Base-by-base conservation (phyloP, 2,888 invertebrate species). In the Nemurella pictetii region DNA sequence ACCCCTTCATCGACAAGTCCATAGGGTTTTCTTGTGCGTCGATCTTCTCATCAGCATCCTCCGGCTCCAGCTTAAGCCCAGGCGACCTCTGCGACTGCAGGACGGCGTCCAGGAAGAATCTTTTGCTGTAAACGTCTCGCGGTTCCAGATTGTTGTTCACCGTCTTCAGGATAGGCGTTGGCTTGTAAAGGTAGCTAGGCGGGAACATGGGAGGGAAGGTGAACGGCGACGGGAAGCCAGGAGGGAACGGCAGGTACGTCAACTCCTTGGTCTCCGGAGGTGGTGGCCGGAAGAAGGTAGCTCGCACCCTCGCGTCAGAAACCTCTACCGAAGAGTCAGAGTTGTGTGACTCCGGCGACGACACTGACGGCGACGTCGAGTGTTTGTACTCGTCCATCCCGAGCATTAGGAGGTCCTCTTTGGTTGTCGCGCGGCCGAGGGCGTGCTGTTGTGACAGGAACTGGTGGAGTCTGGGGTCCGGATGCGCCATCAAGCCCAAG, bases 271-370 rank as follows among this genome's bases (percentile, higher is more conserved):
- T 74, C 4, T 28, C 72, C 7, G 55, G 72, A 15, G 83, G 83
- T 15, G 83, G 83, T 29, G 72, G 28, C n/a, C 81, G 77, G 80
- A 85, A 78, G 5, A 80, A 80, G 25, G 36, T 30, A 28, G 32
- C 80, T 0, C 85, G 84, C 26, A 86, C 80, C 28, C 86, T 85
- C 20, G 80, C 85, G 85, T 86, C 87, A 82, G 87, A 87, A 55
- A 88, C 88, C 85, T 89, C 89, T 3, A 95, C 93, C 0, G 96
- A 96, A 26, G 95, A 94, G 87, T 96, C 96, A 26, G 96, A 96
- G 89, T 95, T 95, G 88, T 96, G 96, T 0, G 96, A 96, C 88
- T 96, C 96, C 0, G 96, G 96, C 0, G 96, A 96, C 85, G 95
- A 95, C 9, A 95, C 94, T 86, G 95, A 95, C 0, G 95, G 95